Evolutionary conservation across 1,140 invertebrate genomes (phyloP).

Genomic region (Drosophila rufa): DNA sequence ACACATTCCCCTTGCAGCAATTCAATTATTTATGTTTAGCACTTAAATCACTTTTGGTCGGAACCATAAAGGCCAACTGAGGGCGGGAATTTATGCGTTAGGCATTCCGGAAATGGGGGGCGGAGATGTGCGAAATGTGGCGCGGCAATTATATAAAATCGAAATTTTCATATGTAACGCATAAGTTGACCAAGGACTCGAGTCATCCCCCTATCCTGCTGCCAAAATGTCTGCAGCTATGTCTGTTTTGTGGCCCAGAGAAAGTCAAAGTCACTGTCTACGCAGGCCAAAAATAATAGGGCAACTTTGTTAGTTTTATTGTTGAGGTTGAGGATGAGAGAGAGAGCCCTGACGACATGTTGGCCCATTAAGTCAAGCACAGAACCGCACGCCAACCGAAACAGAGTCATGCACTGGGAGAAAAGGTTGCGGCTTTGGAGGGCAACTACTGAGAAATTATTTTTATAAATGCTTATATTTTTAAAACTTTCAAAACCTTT

Average conservation of each 20-base stretch:
- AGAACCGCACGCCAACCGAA: constrained; percentile 25
- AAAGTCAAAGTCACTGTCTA: constrained; percentile 57
- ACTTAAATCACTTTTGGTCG: constrained; percentile 34
- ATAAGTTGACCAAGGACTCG: constrained; percentile 56
- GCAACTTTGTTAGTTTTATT: constrained; percentile 55
- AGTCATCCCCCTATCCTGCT: constrained; percentile 40
- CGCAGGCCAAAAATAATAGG: constrained; percentile 72
- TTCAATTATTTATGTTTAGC: constrained; percentile 45
- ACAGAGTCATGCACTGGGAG: background rate
- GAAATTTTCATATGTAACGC: constrained; percentile 33
- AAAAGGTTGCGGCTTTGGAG: background rate
- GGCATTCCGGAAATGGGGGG: background rate
- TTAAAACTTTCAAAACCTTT: background rate
- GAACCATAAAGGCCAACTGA: background rate
- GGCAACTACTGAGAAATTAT: background rate
- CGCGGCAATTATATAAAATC: constrained; percentile 49
- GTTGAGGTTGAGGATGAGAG: constrained; percentile 13
- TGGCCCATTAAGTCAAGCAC: constrained; percentile 63
- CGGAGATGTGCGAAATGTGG: constrained; percentile 13
- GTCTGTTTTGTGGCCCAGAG: constrained; percentile 58
- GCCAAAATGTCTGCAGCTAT: constrained; percentile 71
- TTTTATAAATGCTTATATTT: too few species aligned
- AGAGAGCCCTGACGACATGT: constrained; percentile 47
- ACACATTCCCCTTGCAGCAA: constrained; percentile 2
- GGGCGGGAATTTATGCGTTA: constrained; percentile 27